phyloP scores from a whole-genome alignment of 2,797 vertebrate genomes.

The Danio aesculapii region DNA sequence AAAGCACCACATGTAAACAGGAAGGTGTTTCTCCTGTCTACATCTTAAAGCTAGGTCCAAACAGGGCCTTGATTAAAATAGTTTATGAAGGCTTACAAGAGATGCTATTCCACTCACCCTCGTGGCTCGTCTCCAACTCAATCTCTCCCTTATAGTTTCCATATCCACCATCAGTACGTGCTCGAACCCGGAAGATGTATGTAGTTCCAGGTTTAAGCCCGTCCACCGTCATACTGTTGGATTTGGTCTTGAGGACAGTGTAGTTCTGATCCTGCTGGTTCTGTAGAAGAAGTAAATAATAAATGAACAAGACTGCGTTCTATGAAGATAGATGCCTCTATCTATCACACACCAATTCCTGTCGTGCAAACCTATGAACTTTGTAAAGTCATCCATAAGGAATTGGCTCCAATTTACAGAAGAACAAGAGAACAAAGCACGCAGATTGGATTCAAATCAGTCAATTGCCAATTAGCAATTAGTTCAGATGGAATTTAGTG shows the following conservation, averaged over 20 bases:
- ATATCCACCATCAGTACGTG: conserved; percentile 81
- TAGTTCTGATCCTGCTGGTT: conserved; percentile 88
- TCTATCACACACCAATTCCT: neutral
- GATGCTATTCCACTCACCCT: conserved; percentile 70
- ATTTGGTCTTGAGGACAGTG: conserved; percentile 86
- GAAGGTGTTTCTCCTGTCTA: no score
- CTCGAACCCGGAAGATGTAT: conserved; percentile 85
- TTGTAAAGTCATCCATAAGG: neutral
- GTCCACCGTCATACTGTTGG: conserved; percentile 87
- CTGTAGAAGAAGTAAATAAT: conserved; percentile 61
- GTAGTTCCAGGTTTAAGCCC: conserved; percentile 86
- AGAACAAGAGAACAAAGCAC: conserved; percentile 35
- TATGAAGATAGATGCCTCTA: neutral
- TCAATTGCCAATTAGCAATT: conserved; percentile 50
- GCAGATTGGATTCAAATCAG: conserved; percentile 47
- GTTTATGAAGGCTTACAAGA: neutral
- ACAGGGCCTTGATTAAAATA: no score
- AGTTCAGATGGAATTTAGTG: conserved; percentile 29
- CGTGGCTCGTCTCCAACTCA: conserved; percentile 85
- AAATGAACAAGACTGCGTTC: neutral
- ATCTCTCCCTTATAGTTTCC: conserved; percentile 86
- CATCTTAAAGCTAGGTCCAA: no score
- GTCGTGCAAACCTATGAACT: conserved; percentile 19
- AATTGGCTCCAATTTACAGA: conserved; percentile 11
- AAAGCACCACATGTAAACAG: no score